Evolutionary conservation across 2,113 vertebrate genomes (phyloP), one percentile per base, ranked within the genome.

Genomic region (Rutilus rutilus): DNA sequence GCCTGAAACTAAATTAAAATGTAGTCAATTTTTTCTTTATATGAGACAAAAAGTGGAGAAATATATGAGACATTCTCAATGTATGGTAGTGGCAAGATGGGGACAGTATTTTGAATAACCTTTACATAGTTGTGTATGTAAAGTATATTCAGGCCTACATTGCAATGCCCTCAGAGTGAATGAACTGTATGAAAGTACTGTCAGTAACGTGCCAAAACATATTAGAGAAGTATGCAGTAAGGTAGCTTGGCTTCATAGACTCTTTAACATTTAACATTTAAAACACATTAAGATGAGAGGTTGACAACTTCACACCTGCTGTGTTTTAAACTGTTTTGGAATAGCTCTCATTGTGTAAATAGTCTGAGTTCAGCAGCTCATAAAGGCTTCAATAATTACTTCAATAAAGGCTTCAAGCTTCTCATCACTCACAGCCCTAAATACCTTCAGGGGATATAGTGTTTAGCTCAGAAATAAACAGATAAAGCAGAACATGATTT

Each of bases 251-350:
- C 33, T 33, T 33, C 33, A 33, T 33, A 33, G 3, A 33, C 33
- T 33, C 33, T 4, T 33, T 33, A 33, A 33, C 52, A 3, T 4
- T 33, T 33, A 33, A 33, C 52, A 3, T 62, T 54, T 7, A 2
- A 64, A 82, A 1, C 5, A 33, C 11, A 62, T 39, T 77, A 5
- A 17, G 25, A n/a, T n/a, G 36, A 59, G 15, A 54, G 9, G 33
- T 47, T 42, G 25, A 62, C 73, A 82, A 21, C 74, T 78, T 83
- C 45, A 86, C 80, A 89, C 79, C 42, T 84, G 15, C 57, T 87
- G 27, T 60, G 33, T 78, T 85, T 86, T 57, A 52, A 27, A 33
- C 33, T 33, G 33, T 33, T 33, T 33, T 33, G 33, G 4, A 33
- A 33, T 33, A 33, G 33, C 33, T 33, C 33, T 33, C 33, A 33